phyloP scores from a whole-genome alignment of 2,797 vertebrate genomes.

The Fringilla coelebs region DNA sequence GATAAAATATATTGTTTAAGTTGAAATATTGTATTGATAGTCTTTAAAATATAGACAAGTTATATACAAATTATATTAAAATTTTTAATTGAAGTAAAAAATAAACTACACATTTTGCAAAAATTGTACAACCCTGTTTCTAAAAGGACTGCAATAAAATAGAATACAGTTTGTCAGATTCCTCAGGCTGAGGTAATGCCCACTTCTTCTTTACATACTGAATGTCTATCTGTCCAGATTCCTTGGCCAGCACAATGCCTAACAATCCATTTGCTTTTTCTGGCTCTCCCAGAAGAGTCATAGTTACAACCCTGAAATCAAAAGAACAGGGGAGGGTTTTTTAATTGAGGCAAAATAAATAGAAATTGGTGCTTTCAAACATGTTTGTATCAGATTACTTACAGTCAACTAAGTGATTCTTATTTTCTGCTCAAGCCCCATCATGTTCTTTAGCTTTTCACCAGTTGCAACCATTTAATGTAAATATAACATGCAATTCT shows the following conservation, averaged over 20 bases:
- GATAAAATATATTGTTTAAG: constrained; percentile 40
- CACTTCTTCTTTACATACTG: constrained; percentile 84
- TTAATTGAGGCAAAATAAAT: neutral
- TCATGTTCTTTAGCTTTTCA: neutral
- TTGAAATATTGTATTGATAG: neutral
- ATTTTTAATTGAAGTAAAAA: neutral
- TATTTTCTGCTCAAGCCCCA: neutral
- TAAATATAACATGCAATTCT: neutral
- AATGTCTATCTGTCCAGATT: constrained; percentile 85
- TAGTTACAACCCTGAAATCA: constrained; percentile 80
- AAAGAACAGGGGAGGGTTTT: neutral
- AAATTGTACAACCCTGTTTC: neutral
- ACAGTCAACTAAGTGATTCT: neutral
- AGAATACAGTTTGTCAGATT: constrained; percentile 75
- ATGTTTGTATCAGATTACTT: neutral
- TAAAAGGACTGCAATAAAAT: constrained; percentile 67
- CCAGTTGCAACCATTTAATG: neutral
- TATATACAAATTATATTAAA: neutral
- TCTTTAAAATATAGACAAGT: neutral
- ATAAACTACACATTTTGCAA: neutral
- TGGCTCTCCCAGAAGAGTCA: constrained; percentile 86
- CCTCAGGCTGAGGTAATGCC: constrained; percentile 67
- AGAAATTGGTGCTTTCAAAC: neutral
- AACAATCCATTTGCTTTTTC: constrained; percentile 81
- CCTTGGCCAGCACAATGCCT: constrained; percentile 83